Percentiles rank a stretch among this genome's conserved stretches.
These are phyloP conservation scores for Dichetophora obliterata DNA, from an alignment of 2,888 invertebrate species.

Conservation along the genomic window DNA sequence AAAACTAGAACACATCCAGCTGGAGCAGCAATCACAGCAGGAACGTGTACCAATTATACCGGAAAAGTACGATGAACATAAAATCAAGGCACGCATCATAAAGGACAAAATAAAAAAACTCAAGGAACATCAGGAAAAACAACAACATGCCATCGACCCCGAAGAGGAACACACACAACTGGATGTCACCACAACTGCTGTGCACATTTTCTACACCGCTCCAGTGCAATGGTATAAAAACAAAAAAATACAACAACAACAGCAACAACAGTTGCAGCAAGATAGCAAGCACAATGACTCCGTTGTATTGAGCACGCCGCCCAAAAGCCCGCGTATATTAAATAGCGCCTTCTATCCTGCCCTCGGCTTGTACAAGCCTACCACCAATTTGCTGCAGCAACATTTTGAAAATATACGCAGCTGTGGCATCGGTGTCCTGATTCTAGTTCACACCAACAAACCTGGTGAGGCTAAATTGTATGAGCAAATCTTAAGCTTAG, in stretches of 20 bases:
- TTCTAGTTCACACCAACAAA: constrained; percentile 71
- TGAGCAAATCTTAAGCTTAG: constrained; percentile 70
- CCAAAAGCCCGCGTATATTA: constrained; percentile 53
- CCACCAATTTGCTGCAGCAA: constrained; percentile 69
- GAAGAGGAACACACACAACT: constrained; percentile 59
- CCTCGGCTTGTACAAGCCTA: constrained; percentile 64
- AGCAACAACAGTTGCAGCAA: constrained; percentile 26
- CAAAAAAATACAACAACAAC: constrained; percentile 54
- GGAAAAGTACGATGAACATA: constrained; percentile 69
- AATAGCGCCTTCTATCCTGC: constrained; percentile 68
- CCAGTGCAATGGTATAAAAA: constrained; percentile 68
- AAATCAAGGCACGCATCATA: constrained; percentile 66
- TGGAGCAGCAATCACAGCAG: constrained; percentile 57
- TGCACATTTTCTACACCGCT: constrained; percentile 68
- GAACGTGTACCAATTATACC: constrained; percentile 65
- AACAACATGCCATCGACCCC: constrained; percentile 55
- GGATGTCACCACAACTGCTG: constrained; percentile 60
- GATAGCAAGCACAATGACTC: neutral
- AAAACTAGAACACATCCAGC: constrained; percentile 46
- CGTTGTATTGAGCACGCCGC: neutral
- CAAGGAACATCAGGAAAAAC: constrained; percentile 54
- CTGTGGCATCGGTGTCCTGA: constrained; percentile 75
- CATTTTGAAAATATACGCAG: constrained; percentile 75
- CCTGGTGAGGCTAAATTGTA: constrained; percentile 60
- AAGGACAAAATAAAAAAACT: constrained; percentile 65